phyloP scores from a whole-genome alignment of 92 coral and sea anemone species.

The Epizoanthus fatuus region DNA sequence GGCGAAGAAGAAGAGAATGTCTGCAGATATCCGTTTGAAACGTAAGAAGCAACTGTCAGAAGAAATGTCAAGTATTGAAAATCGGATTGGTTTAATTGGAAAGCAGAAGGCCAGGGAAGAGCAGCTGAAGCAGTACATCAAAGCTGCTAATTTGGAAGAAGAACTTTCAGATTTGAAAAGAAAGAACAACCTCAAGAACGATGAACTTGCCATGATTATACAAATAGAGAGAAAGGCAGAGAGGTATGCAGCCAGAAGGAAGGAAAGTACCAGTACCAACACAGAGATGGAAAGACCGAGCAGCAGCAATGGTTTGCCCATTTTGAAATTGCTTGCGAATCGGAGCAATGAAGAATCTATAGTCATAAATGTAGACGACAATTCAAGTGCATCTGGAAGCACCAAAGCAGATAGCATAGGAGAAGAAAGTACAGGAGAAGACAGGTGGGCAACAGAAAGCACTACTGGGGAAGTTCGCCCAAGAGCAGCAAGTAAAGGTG shows the following conservation, averaged over 20 bases:
- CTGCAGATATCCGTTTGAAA: neutral
- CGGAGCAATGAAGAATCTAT: too few species aligned
- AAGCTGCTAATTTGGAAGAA: constrained; percentile 11
- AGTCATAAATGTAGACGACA: too few species aligned
- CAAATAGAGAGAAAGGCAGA: neutral
- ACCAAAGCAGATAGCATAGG: too few species aligned
- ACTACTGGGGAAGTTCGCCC: neutral
- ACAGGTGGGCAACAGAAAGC: too few species aligned
- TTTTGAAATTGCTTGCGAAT: too few species aligned
- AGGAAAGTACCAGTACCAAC: neutral
- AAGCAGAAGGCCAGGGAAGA: constrained; percentile 1
- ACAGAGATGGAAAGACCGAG: too few species aligned
- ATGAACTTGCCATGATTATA: neutral
- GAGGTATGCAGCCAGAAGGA: neutral
- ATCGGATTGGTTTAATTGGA: neutral
- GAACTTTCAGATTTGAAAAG: neutral
- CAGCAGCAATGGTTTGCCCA: too few species aligned
- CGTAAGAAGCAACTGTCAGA: neutral
- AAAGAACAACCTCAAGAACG: neutral
- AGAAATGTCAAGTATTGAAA: neutral
- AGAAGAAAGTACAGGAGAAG: too few species aligned
- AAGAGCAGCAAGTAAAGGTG: too few species aligned
- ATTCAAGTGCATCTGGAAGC: too few species aligned
- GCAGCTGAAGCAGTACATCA: constrained; percentile 2
- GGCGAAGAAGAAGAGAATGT: neutral